Percentiles rank a stretch among this genome's conserved stretches.
Evolutionary conservation across 2,888 invertebrate species (phyloP).

Genomic region (Drosophila heteroneura): DNA sequence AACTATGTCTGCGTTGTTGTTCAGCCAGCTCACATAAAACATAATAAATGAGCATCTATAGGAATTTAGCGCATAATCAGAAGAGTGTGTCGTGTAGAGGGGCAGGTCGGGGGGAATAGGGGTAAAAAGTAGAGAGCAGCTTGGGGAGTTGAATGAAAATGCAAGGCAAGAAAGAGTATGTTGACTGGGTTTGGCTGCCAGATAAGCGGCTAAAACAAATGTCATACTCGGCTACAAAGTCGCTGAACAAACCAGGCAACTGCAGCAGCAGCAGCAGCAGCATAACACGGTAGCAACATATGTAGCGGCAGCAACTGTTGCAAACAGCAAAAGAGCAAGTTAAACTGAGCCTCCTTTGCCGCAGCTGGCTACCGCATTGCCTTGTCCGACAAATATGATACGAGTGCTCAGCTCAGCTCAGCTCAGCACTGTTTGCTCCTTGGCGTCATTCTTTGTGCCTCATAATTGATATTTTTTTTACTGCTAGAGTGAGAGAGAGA

Average conservation of each 20-base stretch:
- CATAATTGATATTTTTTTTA: conserved; percentile 78
- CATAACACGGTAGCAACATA: conserved; percentile 75
- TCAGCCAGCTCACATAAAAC: conserved; percentile 28
- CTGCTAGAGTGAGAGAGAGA: conserved; percentile 16
- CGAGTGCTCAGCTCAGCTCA: conserved; percentile 34
- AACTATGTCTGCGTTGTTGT: conserved; percentile 10
- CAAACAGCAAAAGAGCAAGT: conserved; percentile 15
- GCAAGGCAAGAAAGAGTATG: conserved; percentile 30
- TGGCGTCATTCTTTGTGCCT: conserved; percentile 68
- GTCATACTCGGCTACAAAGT: conserved; percentile 63
- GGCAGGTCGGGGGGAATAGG: background rate
- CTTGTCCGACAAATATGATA: conserved; percentile 79
- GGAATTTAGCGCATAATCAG: conserved; percentile 79
- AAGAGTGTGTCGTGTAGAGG: background rate
- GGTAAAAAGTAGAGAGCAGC: background rate
- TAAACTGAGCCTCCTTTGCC: conserved; percentile 13
- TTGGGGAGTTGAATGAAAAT: conserved; percentile 37
- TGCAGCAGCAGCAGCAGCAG: conserved; percentile 32
- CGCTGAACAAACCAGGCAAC: conserved; percentile 26
- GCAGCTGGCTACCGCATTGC: conserved; percentile 58
- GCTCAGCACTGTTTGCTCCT: conserved; percentile 35
- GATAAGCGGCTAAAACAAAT: conserved; percentile 79
- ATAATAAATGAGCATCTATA: conserved; percentile 71
- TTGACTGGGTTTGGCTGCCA: conserved; percentile 51
- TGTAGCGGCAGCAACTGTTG: conserved; percentile 52